Percentiles rank a stretch among this genome's conserved stretches.
phyloP scores from a whole-genome alignment of 2,113 vertebrate genomes.

The Octodon degus region DNA sequence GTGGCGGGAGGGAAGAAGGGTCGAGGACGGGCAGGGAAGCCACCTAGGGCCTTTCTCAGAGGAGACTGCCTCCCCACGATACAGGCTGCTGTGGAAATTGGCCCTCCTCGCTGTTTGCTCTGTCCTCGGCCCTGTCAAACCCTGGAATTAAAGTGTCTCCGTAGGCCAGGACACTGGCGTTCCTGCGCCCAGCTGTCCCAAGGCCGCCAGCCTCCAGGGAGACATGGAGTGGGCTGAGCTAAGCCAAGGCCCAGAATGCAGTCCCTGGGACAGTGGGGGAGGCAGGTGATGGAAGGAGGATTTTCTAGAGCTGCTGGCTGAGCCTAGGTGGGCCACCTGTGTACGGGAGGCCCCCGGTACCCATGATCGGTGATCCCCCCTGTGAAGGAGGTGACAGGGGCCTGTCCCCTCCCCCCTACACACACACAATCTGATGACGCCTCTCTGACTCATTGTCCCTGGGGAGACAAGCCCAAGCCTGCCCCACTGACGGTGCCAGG shows the following conservation, averaged over 20 bases:
- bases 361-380: neutral
- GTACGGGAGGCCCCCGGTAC: neutral
- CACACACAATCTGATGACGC: neutral
- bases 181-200: neutral
- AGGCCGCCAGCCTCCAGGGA: neutral
- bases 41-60: neutral
- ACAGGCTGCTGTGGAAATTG: rapidly evolving
- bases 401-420: neutral
- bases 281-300: neutral
- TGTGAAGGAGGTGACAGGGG: neutral
- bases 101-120: neutral
- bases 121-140: too few relatives aligned
- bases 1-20: neutral
- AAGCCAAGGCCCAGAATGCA: neutral
- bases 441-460: neutral
- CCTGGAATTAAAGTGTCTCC: neutral
- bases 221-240: rapidly evolving
- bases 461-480: neutral
- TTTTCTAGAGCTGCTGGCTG: neutral
- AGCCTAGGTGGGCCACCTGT: neutral
- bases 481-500: neutral
- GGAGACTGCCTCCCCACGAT: neutral
- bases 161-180: too few relatives aligned
- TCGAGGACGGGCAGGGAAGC: neutral
- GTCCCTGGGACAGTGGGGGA: neutral